Percentiles rank a stretch among this genome's conserved stretches.
These are phyloP conservation scores for Cottoperca gobio DNA, from an alignment of 2,797 vertebrate species.

Conservation along the genomic window DNA sequence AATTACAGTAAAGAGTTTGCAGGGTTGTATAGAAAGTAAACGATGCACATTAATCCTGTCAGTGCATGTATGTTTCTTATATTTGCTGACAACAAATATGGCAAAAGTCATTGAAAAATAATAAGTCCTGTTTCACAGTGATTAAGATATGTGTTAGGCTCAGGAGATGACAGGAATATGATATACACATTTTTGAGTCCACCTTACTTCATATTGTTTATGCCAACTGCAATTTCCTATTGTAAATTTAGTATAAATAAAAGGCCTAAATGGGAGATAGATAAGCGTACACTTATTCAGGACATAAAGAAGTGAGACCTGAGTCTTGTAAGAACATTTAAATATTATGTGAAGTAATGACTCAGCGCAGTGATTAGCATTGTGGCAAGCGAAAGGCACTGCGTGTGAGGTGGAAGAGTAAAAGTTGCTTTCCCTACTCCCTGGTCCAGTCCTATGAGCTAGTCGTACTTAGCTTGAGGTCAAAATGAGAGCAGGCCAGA, in stretches of 20 bases:
- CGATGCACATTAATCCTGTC: neutral
- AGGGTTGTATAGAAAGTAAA: neutral
- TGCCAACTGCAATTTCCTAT: neutral
- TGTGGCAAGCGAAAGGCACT: slow-evolving; percentile 29
- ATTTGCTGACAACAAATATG: neutral
- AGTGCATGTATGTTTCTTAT: neutral
- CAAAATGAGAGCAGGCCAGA: slow-evolving; percentile 77
- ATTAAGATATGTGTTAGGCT: neutral
- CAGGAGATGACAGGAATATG: neutral
- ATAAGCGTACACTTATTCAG: neutral
- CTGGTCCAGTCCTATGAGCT: slow-evolving; percentile 72
- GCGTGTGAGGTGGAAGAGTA: slow-evolving; percentile 57
- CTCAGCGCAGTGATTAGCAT: slow-evolving; percentile 10
- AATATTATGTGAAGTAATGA: slow-evolving; percentile 27
- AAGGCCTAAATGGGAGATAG: neutral
- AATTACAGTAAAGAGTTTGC: neutral
- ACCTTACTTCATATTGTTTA: neutral
- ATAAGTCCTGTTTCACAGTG: neutral
- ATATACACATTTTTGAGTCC: neutral
- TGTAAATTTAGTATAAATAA: neutral
- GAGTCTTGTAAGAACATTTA: neutral
- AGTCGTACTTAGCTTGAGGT: slow-evolving; percentile 73
- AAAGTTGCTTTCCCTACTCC: slow-evolving; percentile 59
- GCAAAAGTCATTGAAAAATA: neutral
- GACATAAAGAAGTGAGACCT: neutral